Evolutionary conservation across 2,113 vertebrate genomes (phyloP), one percentile per base, ranked within the genome.

Genomic region (Mobula birostris): DNA sequence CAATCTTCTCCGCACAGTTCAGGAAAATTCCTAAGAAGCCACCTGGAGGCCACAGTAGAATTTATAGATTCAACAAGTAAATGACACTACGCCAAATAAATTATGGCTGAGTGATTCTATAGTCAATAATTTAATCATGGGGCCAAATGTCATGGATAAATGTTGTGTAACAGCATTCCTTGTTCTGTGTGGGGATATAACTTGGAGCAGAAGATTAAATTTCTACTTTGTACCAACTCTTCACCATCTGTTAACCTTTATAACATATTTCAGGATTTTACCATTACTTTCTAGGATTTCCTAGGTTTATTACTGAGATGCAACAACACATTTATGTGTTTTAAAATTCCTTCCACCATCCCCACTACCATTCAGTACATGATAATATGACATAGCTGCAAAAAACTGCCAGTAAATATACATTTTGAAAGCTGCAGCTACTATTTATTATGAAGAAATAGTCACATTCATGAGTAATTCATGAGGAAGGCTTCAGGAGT

Each of bases 231-330:
- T 17, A 74, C 36, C 24, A 93, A 74, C 36, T 56, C 68, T 27
- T 8, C 11, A 9, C 36, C 91, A 48, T 93, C 66, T 93, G 91
- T 93, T 48, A 72, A 74, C 40, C 40, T 93, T 76, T 74, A 93
- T 14, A 93, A 76, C 48, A 76, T 48, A 48, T 29, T 74, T 21
- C 56, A 74, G 68, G 8, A 36, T 29, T 9, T 93, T 40, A 74
- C 70, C 19, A 29, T 93, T 93, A 93, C 91, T 93, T 93, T 56
- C 91, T 56, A 56, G 70, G 72, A 93, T 93, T 27, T 93, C 68
- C 27, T 93, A 74, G 36, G 2, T 40, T 9, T 93, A 76, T 76
- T 21, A 24, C 21, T 56, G 70, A n/a, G 19, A n/a, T 48, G 15
- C 32, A 93, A 40, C 36, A 74, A 24, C 70, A 92, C 66, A 93